These are phyloP conservation scores for Abscondita cerata DNA, from an alignment of 2,888 invertebrate species.

Conservation along the genomic window DNA sequence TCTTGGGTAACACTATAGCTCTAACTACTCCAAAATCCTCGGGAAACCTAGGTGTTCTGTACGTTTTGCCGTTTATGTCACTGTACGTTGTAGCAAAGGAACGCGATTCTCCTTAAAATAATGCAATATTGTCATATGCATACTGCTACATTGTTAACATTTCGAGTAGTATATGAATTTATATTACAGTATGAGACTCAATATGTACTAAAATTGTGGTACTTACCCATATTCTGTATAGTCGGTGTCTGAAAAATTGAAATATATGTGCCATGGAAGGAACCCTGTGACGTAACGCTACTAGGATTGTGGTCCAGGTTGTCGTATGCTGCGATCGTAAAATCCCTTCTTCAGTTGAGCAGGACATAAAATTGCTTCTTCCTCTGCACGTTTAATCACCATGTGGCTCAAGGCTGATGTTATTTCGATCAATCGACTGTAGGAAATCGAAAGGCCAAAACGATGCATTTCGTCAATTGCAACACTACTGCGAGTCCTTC, in stretches of 20 bases:
- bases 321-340: background rate
- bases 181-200: too few species aligned
- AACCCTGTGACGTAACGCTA: background rate
- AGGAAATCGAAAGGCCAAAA: background rate
- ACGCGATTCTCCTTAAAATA: too few species aligned
- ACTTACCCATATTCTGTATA: slow-evolving; percentile 42
- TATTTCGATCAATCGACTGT: background rate
- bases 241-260: background rate
- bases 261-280: too few species aligned
- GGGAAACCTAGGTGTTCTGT: too few species aligned
- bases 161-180: too few species aligned
- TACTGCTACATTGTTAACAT: too few species aligned
- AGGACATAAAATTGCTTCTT: background rate
- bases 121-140: too few species aligned
- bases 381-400: background rate
- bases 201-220: too few species aligned
- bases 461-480: background rate
- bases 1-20: too few species aligned
- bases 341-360: background rate
- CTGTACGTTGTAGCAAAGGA: too few species aligned
- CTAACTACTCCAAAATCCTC: too few species aligned
- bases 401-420: background rate
- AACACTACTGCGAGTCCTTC: background rate
- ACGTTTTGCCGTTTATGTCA: too few species aligned
- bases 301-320: background rate